A percentile compares a stretch with the other conserved stretches of the same genome.
phyloP scores from a whole-genome alignment of 2,113 vertebrate species.

The Orycteropus afer region DNA sequence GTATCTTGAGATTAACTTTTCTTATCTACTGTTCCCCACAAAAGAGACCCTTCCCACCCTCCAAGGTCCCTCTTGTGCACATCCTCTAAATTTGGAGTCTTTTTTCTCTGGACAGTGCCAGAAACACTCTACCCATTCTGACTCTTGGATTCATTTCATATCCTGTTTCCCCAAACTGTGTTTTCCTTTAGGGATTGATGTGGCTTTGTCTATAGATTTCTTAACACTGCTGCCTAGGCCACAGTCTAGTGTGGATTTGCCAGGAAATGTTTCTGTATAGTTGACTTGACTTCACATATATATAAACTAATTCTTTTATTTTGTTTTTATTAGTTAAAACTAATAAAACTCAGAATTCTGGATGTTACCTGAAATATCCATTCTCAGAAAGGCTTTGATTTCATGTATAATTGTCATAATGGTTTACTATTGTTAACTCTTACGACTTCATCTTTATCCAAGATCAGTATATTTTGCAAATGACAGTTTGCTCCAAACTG shows the following conservation, averaged over 20 bases:
- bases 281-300: neutral
- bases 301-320: neutral
- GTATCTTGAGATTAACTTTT: neutral
- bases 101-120: neutral
- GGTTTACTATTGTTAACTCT: neutral
- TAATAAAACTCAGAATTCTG: neutral
- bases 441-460: neutral
- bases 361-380: neutral
- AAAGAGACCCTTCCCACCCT: neutral
- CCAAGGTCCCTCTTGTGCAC: neutral
- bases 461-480: constrained; percentile 18
- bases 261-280: neutral
- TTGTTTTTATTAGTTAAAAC: constrained; percentile 30
- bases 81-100: neutral
- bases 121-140: neutral
- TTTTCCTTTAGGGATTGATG: neutral
- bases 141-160: neutral
- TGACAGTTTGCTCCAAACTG: neutral
- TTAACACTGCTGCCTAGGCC: neutral
- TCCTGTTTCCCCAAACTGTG: too few species aligned
- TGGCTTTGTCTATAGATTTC: neutral
- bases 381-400: neutral
- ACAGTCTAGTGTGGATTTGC: neutral
- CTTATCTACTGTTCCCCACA: neutral
- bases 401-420: neutral